phyloP scores from a whole-genome alignment of 2,113 vertebrate genomes.

The Apodemus speciosus region DNA sequence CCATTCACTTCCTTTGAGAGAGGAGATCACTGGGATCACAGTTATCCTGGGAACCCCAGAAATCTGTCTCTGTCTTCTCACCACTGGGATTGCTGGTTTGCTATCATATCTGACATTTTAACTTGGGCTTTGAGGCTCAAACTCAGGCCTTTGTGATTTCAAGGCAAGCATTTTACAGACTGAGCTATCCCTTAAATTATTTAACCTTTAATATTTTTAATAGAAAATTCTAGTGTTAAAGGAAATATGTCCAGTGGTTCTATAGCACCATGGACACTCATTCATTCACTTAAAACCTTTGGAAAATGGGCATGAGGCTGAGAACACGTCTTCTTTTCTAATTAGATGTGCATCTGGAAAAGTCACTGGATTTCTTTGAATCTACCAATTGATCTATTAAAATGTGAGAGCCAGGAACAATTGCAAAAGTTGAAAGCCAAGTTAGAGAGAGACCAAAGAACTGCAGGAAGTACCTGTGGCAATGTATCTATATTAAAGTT shows the following conservation, averaged over 20 bases:
- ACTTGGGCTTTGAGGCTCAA: background rate
- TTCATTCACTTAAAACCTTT: constrained; percentile 19
- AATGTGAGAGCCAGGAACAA: constrained; percentile 9
- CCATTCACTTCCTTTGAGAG: background rate
- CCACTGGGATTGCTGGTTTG: background rate
- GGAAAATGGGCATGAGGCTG: background rate
- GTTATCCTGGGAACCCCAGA: background rate
- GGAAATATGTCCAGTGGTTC: background rate
- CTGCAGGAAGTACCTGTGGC: background rate
- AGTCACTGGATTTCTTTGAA: constrained; percentile 20
- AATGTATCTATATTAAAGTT: constrained; percentile 30
- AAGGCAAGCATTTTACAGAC: background rate
- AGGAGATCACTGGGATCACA: background rate
- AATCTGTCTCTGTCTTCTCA: background rate
- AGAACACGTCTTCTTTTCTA: background rate
- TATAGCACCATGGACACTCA: background rate
- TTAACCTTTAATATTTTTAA: background rate
- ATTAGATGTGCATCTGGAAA: constrained; percentile 28
- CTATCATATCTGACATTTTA: background rate
- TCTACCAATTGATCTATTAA: constrained; percentile 34
- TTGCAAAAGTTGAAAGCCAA: constrained; percentile 44
- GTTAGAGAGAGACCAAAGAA: background rate
- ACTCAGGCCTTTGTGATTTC: background rate
- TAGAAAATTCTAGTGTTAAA: background rate
- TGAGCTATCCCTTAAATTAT: background rate